phyloP scores from a whole-genome alignment of 2,797 vertebrate genomes.

The Nyctalus aviator region DNA sequence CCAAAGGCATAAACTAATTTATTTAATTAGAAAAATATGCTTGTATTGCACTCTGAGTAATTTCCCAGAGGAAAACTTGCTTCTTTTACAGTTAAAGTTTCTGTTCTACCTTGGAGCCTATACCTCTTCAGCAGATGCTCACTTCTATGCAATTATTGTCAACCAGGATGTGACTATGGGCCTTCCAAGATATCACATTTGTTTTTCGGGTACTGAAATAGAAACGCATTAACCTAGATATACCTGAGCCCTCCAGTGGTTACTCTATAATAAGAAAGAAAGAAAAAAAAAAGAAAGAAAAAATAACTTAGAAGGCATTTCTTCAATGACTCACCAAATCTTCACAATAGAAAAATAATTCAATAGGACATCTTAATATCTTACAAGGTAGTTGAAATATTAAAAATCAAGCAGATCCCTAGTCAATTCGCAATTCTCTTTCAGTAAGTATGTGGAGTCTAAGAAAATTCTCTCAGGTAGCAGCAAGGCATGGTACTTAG shows the following conservation, averaged over 20 bases:
- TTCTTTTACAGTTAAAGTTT: conserved; percentile 78
- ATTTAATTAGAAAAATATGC: conserved; percentile 82
- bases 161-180: not conserved
- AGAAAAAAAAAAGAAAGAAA: not conserved
- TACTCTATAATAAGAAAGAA: conserved; percentile 52
- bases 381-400: conserved; percentile 25
- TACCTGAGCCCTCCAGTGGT: conserved; percentile 46
- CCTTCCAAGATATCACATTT: conserved; percentile 52
- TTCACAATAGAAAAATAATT: conserved; percentile 51
- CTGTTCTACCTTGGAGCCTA: not conserved
- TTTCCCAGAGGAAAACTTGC: conserved; percentile 78
- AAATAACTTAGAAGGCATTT: conserved; percentile 53
- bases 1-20: conserved; percentile 77
- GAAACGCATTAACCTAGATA: conserved; percentile 71
- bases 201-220: conserved; percentile 64
- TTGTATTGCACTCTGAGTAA: conserved; percentile 78
- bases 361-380: conserved; percentile 33
- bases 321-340: conserved; percentile 51
- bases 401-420: conserved; percentile 5
- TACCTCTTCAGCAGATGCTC: not conserved
- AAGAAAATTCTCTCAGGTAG: conserved; percentile 19
- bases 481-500: conserved; percentile 1
- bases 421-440: conserved; percentile 24
- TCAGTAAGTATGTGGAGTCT: not conserved
- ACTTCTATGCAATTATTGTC: conserved; percentile 34